These are phyloP conservation scores for Apodemus sylvaticus DNA, from an alignment of 2,113 vertebrate genomes.

Conservation along the genomic window DNA sequence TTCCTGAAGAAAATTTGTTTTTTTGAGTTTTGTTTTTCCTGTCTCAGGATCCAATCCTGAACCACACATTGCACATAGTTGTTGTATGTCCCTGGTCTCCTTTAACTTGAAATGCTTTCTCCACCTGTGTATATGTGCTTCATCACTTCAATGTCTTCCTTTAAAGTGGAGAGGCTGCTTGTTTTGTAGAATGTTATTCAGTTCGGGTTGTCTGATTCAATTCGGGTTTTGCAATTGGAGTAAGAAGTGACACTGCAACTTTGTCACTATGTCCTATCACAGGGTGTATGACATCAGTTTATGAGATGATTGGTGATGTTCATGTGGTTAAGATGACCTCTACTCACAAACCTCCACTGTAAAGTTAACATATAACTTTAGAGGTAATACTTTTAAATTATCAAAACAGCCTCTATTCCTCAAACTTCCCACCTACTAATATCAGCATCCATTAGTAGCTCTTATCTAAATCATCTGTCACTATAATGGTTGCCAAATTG, in stretches of 20 bases:
- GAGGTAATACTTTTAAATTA: conserved; percentile 1
- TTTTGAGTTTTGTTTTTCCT: background rate
- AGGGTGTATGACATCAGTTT: background rate
- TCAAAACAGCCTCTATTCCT: conserved; percentile 1
- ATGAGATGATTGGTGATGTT: background rate
- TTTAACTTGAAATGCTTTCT: conserved; percentile 29
- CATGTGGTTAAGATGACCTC: background rate
- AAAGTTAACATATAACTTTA: background rate
- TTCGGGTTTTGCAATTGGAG: background rate
- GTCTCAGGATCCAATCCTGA: background rate
- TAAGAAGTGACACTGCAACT: background rate
- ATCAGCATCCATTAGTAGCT: background rate
- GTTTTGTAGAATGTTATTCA: background rate
- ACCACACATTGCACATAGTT: conserved; percentile 17
- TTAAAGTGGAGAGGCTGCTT: background rate
- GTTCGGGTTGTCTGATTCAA: background rate
- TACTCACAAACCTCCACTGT: background rate
- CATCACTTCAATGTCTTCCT: background rate
- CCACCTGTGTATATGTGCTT: background rate
- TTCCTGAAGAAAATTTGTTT: background rate
- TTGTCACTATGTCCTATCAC: background rate
- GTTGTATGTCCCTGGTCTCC: conserved; percentile 2
- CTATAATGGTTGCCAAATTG: background rate
- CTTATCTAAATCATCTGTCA: conserved; percentile 25
- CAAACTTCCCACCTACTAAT: background rate